These are phyloP conservation scores for Hirudinaria manillensis DNA, from an alignment of 2,888 invertebrate genomes.

Conservation along the genomic window DNA sequence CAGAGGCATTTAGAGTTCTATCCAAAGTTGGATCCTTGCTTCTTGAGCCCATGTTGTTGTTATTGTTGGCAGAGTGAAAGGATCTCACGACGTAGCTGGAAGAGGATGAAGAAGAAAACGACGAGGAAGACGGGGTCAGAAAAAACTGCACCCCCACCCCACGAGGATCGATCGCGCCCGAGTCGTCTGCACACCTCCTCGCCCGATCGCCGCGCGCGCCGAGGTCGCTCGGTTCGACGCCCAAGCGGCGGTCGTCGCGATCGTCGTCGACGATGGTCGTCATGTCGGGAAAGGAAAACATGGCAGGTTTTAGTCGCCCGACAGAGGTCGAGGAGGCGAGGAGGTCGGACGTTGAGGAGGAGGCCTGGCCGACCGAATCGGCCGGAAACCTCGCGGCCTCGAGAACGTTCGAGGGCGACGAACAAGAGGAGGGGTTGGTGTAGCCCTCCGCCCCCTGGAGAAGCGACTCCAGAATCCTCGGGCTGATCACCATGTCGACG, in stretches of 20 bases:
- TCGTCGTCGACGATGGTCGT: not conserved
- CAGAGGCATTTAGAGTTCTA: not conserved
- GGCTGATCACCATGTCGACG: slow-evolving; percentile 36
- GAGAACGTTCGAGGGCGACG: not conserved
- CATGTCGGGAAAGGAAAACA: slow-evolving; percentile 16
- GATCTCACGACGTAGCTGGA: slow-evolving; percentile 15
- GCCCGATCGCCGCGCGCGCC: not conserved
- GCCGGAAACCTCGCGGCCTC: slow-evolving; percentile 5
- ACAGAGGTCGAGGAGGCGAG: not conserved
- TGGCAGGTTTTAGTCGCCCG: not conserved
- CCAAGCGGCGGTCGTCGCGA: not conserved
- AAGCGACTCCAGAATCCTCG: slow-evolving; percentile 37
- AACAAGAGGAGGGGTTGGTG: not conserved
- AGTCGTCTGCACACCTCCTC: not conserved
- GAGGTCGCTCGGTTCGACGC: not conserved
- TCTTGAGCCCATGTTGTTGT: not conserved
- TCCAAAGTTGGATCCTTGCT: not conserved
- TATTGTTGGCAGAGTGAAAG: not conserved
- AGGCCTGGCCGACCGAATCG: slow-evolving; percentile 12
- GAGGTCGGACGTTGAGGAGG: not conserved
- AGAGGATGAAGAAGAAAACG: slow-evolving; percentile 3
- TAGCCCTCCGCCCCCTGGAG: slow-evolving; percentile 38
- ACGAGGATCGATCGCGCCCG: not conserved
- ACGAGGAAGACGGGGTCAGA: not conserved
- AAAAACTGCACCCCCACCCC: not conserved